Conservation (phyloP, 2,888 invertebrate genomes). For the Apamea crenata region DNA sequence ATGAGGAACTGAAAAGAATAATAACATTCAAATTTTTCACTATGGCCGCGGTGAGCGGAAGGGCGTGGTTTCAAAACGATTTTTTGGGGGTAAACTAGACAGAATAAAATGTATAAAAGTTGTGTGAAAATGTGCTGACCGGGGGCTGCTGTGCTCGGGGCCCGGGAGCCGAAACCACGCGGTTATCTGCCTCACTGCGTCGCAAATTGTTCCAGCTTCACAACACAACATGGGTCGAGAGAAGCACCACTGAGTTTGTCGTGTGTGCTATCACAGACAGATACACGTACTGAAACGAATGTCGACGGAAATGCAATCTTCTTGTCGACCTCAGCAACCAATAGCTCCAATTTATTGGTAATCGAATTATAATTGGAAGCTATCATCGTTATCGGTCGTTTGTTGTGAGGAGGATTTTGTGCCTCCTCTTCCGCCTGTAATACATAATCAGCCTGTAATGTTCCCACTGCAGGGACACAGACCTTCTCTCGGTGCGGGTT, state of each 20-base stretch:
- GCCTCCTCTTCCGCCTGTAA: too few relatives aligned
- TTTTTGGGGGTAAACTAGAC: slow-evolving; percentile 24
- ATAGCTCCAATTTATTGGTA: slow-evolving; percentile 12
- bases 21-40: slow-evolving; percentile 27
- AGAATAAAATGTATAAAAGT: slow-evolving; percentile 46
- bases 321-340: background rate
- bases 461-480: background rate
- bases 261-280: background rate
- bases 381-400: background rate
- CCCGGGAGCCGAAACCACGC: slow-evolving; percentile 44
- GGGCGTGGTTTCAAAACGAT: slow-evolving; percentile 18
- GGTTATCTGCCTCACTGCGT: slow-evolving; percentile 58
- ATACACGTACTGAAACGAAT: background rate
- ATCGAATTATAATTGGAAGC: background rate
- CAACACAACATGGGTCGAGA: slow-evolving; percentile 21
- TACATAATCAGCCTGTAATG: background rate
- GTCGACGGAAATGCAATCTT: slow-evolving; percentile 8
- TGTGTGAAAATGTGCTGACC: slow-evolving; percentile 49
- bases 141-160: slow-evolving; percentile 19
- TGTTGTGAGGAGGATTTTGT: too few relatives aligned
- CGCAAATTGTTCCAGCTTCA: slow-evolving; percentile 57
- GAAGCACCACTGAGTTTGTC: slow-evolving; percentile 19
- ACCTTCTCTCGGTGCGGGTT: background rate
- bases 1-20: slow-evolving; percentile 13
- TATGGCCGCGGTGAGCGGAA: background rate